Conservation (phyloP, 2,113 vertebrate species). For the Carassius carassius region DNA sequence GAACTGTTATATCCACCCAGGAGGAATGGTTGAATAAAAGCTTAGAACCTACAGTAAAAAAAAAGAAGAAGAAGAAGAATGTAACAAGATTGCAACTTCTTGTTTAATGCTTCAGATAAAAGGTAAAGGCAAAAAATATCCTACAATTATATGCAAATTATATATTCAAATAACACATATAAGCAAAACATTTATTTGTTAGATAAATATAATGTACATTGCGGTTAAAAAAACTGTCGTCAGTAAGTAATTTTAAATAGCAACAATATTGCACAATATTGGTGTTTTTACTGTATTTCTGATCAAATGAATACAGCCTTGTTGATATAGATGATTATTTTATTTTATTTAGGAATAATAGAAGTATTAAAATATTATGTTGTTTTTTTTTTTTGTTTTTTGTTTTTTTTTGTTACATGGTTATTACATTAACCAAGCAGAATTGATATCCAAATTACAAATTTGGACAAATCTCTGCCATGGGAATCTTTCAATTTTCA, state of each 20-base stretch:
- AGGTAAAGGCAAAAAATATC: not conserved
- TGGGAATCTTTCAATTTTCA: not conserved
- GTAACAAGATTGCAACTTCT: not conserved
- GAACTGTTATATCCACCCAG: constrained; percentile 69
- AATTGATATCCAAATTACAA: not conserved
- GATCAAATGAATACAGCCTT: too few relatives aligned
- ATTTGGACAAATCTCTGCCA: not conserved
- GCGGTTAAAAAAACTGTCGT: too few relatives aligned
- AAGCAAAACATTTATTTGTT: not conserved
- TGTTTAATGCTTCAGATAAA: not conserved
- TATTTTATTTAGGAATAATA: not conserved
- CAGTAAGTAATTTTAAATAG: not conserved
- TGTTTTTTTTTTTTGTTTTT: not conserved
- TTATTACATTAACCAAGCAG: not conserved
- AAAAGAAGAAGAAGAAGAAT: constrained; percentile 1
- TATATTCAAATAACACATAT: not conserved
- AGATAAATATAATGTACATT: not conserved
- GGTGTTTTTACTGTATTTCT: not conserved
- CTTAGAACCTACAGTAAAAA: constrained; percentile 64
- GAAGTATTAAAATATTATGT: not conserved
- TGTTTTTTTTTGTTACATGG: not conserved
- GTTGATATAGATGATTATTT: too few relatives aligned
- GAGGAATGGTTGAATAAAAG: constrained; percentile 65
- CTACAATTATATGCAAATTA: not conserved
- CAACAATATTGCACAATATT: not conserved